Evolutionary conservation across 1,140 invertebrate species (phyloP), one percentile per base, ranked within the genome.

Genomic region (Drosophila mayri): DNA sequence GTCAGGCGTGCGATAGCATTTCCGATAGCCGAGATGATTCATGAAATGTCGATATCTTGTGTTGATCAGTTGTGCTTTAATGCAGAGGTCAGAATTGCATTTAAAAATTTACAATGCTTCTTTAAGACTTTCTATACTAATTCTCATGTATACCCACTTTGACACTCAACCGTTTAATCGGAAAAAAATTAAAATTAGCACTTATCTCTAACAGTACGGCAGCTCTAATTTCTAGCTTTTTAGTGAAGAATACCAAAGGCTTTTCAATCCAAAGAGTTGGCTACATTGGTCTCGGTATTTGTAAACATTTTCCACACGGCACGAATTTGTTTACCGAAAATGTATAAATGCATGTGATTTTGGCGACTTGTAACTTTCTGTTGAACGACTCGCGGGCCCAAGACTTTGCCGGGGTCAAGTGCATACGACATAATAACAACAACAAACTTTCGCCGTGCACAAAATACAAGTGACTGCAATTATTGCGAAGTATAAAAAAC

Each of bases 321-420:
- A 71, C 67, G 37, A 43, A 44, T 55, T 55, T 55, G 35, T 55
- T 55, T 55, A 55, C 20, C 20, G 11, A 44, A 49, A 73, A 73
- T 49, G 50, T 73, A 72, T 72, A 73, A 72, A 73, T 73, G 54
- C 55, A 73, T 50, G 67, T 72, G 70, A 20, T 60, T 37, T 50
- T 72, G 28, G 37, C 54, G 43, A 60, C 70, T 72, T 72, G 70
- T 73, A 73, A 60, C 54, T 59, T 60, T 73, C 9, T 22, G 67
- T 37, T 10, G 11, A 67, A 35, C 37, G 67, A 59, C 54, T 30
- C 28, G 43, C 65, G 43, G 66, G 28, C 63, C 22, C 52, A 38
- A 37, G 37, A 37, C n/a, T 73, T 50, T 25, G 22, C 52, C 68
- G 43, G 52, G 68, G 52, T 40, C 52, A 41, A 60, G 44, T 47